phyloP scores from a whole-genome alignment of 2,888 invertebrate genomes.

The Imbricaverruca yamaguchii region DNA sequence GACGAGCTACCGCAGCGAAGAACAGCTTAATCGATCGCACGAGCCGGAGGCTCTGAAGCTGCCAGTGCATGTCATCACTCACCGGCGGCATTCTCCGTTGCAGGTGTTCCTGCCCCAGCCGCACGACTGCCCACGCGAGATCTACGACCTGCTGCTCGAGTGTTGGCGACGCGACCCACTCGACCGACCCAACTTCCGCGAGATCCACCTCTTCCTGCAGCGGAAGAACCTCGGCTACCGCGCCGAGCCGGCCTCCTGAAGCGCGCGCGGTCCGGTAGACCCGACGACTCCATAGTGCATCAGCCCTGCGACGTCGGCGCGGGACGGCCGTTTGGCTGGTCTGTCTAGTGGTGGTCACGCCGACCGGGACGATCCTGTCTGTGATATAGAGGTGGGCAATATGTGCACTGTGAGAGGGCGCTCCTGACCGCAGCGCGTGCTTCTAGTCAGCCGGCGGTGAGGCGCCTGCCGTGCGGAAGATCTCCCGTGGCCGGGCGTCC shows the following conservation, averaged over 20 bases:
- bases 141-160: conserved; percentile 84
- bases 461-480: too few species aligned
- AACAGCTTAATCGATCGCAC: too few species aligned
- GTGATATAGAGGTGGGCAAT: conserved; percentile 18
- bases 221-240: conserved; percentile 53
- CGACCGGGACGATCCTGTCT: not conserved
- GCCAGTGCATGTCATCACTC: too few species aligned
- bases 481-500: too few species aligned
- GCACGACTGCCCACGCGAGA: conserved; percentile 70
- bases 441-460: too few species aligned
- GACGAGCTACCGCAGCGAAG: too few species aligned
- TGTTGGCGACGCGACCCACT: conserved; percentile 78
- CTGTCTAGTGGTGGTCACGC: not conserved
- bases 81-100: conserved; percentile 35
- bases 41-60: too few species aligned
- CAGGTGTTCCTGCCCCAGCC: conserved; percentile 59
- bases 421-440: too few species aligned
- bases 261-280: not conserved
- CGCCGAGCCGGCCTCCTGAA: conserved; percentile 18
- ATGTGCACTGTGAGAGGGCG: not conserved
- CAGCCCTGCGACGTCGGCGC: too few species aligned
- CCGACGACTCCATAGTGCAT: not conserved
- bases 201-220: conserved; percentile 78
- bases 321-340: too few species aligned
- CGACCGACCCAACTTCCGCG: conserved; percentile 75